These are phyloP conservation scores for Epistrophella euchroma DNA, from an alignment of 2,888 invertebrate genomes.

Conservation along the genomic window DNA sequence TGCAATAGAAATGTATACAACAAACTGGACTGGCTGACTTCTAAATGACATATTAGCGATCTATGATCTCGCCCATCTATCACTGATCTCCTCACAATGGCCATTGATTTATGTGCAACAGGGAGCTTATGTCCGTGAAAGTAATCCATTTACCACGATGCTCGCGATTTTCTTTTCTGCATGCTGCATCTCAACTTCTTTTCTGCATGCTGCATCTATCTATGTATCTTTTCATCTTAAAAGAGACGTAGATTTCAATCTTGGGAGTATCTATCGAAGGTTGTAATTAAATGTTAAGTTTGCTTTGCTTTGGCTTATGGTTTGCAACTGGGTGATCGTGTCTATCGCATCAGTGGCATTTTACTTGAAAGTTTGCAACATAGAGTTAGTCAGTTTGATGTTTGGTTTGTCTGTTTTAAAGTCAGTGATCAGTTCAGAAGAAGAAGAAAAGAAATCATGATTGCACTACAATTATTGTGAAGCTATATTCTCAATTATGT, in stretches of 20 bases:
- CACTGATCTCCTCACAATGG: slow-evolving; percentile 61
- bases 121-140: slow-evolving; percentile 53
- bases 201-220: slow-evolving; percentile 16
- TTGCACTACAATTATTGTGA: slow-evolving; percentile 40
- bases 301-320: background rate
- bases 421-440: background rate
- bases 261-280: slow-evolving; percentile 53
- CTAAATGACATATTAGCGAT: slow-evolving; percentile 72
- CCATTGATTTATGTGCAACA: slow-evolving; percentile 59
- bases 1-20: slow-evolving; percentile 15
- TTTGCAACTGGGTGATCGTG: slow-evolving; percentile 52
- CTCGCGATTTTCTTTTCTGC: slow-evolving; percentile 43
- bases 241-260: slow-evolving; percentile 45
- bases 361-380: slow-evolving; percentile 30
- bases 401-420: slow-evolving; percentile 27
- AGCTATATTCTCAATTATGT: slow-evolving; percentile 27
- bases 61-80: slow-evolving; percentile 72
- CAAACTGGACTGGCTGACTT: slow-evolving; percentile 47
- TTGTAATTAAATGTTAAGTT: slow-evolving; percentile 67
- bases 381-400: slow-evolving; percentile 31
- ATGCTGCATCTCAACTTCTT: slow-evolving; percentile 16
- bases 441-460: slow-evolving; percentile 36
- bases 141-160: slow-evolving; percentile 45
- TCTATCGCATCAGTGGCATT: slow-evolving; percentile 59
- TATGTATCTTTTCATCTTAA: slow-evolving; percentile 23